Conservation (phyloP, 2,113 vertebrate genomes). For the Equus przewalskii region DNA sequence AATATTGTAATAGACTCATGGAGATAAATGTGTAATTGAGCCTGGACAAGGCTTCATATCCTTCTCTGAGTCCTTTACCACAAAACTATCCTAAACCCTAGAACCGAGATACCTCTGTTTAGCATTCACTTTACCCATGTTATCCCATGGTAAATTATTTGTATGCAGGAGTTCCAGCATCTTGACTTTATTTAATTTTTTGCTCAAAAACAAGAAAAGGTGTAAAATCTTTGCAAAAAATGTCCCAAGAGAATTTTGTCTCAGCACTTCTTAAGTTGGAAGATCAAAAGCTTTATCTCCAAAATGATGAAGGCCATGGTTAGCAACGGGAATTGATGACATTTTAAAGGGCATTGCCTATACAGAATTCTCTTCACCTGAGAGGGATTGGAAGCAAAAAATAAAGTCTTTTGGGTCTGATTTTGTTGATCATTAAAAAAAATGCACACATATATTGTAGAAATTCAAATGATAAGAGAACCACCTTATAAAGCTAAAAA, state of each 20-base stretch:
- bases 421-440: conserved; percentile 11
- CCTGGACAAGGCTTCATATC: not conserved
- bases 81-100: not conserved
- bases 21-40: not conserved
- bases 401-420: not conserved
- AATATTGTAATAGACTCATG: not conserved
- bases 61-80: not conserved
- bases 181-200: conserved; percentile 41
- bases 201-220: conserved; percentile 21
- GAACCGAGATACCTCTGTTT: not conserved
- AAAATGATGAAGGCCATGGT: conserved; percentile 44
- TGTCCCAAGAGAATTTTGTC: conserved; percentile 37
- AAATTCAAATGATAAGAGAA: conserved; percentile 23
- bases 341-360: not conserved
- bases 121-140: conserved; percentile 12
- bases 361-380: not conserved
- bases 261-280: conserved; percentile 6
- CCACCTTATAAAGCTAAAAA: not conserved
- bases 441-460: not conserved
- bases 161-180: not conserved
- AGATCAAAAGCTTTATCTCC: conserved; percentile 52
- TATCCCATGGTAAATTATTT: conserved; percentile 35
- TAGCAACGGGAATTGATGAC: conserved; percentile 11
- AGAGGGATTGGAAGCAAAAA: conserved; percentile 20
- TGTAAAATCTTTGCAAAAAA: conserved; percentile 17